These are phyloP conservation scores for Tinea pellionella DNA, from an alignment of 2,888 invertebrate species.

Conservation along the genomic window DNA sequence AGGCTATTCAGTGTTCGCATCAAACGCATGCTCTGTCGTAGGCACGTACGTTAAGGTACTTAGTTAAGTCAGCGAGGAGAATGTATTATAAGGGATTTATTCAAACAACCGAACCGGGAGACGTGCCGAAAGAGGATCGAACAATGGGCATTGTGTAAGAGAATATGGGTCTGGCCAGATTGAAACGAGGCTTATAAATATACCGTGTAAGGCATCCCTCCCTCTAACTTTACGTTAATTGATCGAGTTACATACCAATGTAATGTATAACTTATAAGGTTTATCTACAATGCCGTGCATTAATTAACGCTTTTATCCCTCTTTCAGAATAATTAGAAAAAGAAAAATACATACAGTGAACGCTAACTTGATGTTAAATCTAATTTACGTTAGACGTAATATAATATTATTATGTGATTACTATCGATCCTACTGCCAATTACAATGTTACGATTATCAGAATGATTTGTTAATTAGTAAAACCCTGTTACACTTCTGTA, in stretches of 20 bases:
- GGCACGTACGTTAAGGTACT: conserved; percentile 22
- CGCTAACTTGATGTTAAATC: too few relatives aligned
- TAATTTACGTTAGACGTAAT: background rate
- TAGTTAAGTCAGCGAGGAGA: conserved; percentile 16
- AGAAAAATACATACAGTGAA: background rate
- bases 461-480: background rate
- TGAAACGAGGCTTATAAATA: conserved; percentile 38
- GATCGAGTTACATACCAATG: conserved; percentile 55
- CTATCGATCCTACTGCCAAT: background rate
- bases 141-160: conserved; percentile 32
- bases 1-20: conserved; percentile 25
- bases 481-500: background rate
- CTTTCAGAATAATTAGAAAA: background rate
- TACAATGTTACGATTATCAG: background rate
- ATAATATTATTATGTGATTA: background rate
- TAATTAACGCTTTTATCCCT: background rate
- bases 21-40: conserved; percentile 25
- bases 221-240: conserved; percentile 14
- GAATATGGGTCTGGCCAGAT: conserved; percentile 29
- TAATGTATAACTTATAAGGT: conserved; percentile 20
- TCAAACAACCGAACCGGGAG: conserved; percentile 35
- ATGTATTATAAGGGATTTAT: conserved; percentile 30
- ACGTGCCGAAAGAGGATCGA: conserved; percentile 31
- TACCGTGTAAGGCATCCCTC: conserved; percentile 11
- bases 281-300: background rate